phyloP scores from a whole-genome alignment of 2,888 invertebrate species.

The Ochropleura leucogaster region DNA sequence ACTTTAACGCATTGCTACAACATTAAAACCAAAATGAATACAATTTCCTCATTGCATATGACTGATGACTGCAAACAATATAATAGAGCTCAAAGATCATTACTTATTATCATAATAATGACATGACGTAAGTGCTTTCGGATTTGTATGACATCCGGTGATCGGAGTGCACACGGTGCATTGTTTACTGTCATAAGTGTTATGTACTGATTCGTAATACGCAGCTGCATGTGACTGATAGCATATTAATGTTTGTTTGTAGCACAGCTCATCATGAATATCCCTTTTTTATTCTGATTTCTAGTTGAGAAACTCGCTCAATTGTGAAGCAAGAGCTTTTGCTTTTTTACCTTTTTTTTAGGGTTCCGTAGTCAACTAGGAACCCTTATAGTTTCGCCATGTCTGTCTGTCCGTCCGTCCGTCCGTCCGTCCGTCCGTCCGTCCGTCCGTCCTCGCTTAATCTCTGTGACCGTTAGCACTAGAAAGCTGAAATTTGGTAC shows the following conservation, averaged over 20 bases:
- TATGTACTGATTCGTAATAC: neutral
- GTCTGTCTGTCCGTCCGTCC: too few species aligned
- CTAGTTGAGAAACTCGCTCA: neutral
- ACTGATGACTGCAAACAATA: neutral
- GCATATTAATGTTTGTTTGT: neutral
- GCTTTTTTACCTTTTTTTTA: neutral
- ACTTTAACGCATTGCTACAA: too few species aligned
- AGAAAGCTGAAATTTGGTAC: too few species aligned
- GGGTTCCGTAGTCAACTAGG: too few species aligned
- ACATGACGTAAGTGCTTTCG: neutral
- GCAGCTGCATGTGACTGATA: conserved; percentile 27
- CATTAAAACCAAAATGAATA: too few species aligned
- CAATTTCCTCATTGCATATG: neutral
- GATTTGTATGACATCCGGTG: conserved; percentile 34
- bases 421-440: too few species aligned
- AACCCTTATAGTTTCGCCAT: too few species aligned
- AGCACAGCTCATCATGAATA: neutral
- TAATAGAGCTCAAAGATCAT: conserved; percentile 7
- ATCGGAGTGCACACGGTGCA: conserved; percentile 17
- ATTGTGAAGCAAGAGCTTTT: neutral
- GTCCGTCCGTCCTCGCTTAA: too few species aligned
- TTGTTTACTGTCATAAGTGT: conserved; percentile 34
- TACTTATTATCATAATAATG: neutral
- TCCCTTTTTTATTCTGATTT: neutral
- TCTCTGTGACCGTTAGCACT: too few species aligned